Evolutionary conservation across 2,113 vertebrate species (phyloP), one percentile per base, ranked within the genome.

Genomic region (Onychorhynchus coronatus): DNA sequence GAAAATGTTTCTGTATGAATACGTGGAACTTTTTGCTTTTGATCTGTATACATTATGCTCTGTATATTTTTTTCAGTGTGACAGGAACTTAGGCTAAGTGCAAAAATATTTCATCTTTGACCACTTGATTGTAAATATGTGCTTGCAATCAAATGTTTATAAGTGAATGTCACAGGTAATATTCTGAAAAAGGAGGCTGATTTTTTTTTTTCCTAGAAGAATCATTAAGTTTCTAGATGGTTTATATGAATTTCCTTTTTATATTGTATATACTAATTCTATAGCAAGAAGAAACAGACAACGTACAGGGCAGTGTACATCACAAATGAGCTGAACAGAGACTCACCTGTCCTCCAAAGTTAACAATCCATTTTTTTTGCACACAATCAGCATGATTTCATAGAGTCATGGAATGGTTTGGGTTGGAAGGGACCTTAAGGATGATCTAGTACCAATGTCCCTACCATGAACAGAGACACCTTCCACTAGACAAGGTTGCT

Each of bases 1-100:
- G 7, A 4, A 4, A 17, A 0, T 12, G 11, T 77, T 79, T 86
- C 21, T 50, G 0, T 74, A 27, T 0, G 2, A 21, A 1, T 62
- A 53, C 2, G 4, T 53, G 30, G 21, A 73, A 59, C 9, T 17
- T 46, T 7, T 18, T 93, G 47, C 47, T 80, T 56, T 84, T 84
- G 23, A 31, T 67, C 17, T 52, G 8, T 42, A 3, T 67, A 12
- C 6, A 21, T 46, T 24, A 46, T 30, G 15, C 10, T 81, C 18
- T 71, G 4, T 61, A 7, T 22, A 28, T 59, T 73, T 22, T 22
- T 88, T 93, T 58, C 22, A 62, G 55, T 13, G 14, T 25, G 12
- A 24, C 5, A 30, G 27, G 28, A 20, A 31, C 23, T 76, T 42
- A 35, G 24, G 0, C 19, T 65, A 67, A 86, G 35, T 55, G 15